phyloP scores from a whole-genome alignment of 2,797 vertebrate species.

The Spinus pinus region DNA sequence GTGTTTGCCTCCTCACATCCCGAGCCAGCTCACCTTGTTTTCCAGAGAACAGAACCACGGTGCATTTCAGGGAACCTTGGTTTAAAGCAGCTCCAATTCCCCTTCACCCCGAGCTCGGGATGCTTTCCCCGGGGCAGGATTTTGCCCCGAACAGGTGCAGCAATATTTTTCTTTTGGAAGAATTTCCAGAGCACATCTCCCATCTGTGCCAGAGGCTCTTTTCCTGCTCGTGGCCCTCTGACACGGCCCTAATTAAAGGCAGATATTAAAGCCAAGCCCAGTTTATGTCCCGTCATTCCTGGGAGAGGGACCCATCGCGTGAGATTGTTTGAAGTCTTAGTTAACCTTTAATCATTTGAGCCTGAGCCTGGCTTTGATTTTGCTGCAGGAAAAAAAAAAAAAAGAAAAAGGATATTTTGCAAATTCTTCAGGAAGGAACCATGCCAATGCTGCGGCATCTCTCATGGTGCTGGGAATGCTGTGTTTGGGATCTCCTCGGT shows the following conservation, averaged over 20 bases:
- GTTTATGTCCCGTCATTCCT: background rate
- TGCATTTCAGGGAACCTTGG: background rate
- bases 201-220: constrained; percentile 8
- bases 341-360: constrained; percentile 45
- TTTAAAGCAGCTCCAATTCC: constrained; percentile 38
- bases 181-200: background rate
- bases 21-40: constrained; percentile 14
- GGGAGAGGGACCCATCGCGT: background rate
- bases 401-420: background rate
- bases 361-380: constrained; percentile 47
- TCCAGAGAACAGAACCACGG: background rate
- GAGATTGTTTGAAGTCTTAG: constrained; percentile 44
- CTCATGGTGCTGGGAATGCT: background rate
- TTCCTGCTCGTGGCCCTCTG: background rate
- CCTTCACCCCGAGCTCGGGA: background rate
- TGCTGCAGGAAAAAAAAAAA: background rate
- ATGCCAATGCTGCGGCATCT: background rate
- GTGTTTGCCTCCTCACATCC: background rate
- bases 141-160: constrained; percentile 51
- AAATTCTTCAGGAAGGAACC: background rate
- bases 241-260: background rate
- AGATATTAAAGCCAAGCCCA: background rate
- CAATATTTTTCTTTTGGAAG: background rate
- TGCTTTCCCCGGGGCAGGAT: background rate
- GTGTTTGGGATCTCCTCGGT: background rate